These are phyloP conservation scores for Drosophila rubida DNA, from an alignment of 2,888 invertebrate species.

Conservation along the genomic window DNA sequence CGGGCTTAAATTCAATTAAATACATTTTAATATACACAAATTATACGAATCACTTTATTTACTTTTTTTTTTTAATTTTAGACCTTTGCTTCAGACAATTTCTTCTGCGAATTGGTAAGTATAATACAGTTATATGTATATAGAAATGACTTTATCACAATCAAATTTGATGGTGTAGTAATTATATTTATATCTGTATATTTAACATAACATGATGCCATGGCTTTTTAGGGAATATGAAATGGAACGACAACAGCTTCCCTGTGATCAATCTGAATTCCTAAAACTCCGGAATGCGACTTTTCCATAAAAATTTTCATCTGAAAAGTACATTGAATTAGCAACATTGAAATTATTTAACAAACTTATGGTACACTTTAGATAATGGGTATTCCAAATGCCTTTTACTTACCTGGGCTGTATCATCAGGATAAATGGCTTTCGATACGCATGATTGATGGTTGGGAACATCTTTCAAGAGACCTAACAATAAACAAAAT, in stretches of 20 bases:
- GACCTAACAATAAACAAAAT: constrained; percentile 73
- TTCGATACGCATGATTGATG: constrained; percentile 89
- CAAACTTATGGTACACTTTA: too few relatives aligned
- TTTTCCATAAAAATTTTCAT: constrained; percentile 89
- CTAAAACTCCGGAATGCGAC: constrained; percentile 90
- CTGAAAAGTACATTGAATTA: constrained; percentile 85
- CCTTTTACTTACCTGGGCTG: constrained; percentile 87
- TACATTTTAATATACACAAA: neutral
- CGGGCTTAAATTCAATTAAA: too few relatives aligned
- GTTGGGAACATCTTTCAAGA: constrained; percentile 90
- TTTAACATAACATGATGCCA: constrained; percentile 25
- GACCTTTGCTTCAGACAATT: neutral
- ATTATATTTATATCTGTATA: constrained; percentile 18
- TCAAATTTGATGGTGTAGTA: constrained; percentile 18
- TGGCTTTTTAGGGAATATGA: constrained; percentile 88
- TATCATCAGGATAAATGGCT: constrained; percentile 88
- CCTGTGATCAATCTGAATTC: constrained; percentile 94
- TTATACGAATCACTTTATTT: neutral
- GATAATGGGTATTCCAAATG: neutral
- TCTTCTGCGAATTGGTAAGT: neutral
- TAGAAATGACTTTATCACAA: constrained; percentile 20
- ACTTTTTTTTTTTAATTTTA: neutral
- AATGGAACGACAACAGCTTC: constrained; percentile 96
- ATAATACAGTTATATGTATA: constrained; percentile 7
- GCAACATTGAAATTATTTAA: neutral